These are phyloP conservation scores for Carapus acus DNA, from an alignment of 2,797 vertebrate species.

Conservation along the genomic window DNA sequence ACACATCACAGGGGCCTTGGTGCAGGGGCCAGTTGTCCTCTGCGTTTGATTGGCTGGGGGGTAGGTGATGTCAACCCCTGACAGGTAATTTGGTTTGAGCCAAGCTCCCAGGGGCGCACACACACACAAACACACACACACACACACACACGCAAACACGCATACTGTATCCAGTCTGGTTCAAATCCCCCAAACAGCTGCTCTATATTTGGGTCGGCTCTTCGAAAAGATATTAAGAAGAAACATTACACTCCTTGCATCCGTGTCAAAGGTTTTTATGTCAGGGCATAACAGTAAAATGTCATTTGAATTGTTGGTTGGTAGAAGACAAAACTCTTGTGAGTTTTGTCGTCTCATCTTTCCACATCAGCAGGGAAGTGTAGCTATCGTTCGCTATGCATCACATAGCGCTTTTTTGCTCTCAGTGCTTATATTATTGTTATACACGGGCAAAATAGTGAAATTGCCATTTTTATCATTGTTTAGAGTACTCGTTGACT, in stretches of 20 bases:
- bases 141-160: conserved; percentile 15
- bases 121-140: conserved; percentile 40
- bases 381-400: no score
- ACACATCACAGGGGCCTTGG: conserved; percentile 62
- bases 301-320: background rate
- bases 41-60: conserved; percentile 63
- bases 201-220: conserved; percentile 38
- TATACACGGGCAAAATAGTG: no score
- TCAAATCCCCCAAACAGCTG: conserved; percentile 31
- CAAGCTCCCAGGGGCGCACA: conserved; percentile 49
- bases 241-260: conserved; percentile 21
- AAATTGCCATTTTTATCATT: no score
- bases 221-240: conserved; percentile 42
- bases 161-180: conserved; percentile 29
- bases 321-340: background rate
- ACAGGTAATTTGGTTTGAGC: conserved; percentile 74
- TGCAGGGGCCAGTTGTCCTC: conserved; percentile 64
- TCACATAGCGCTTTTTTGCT: no score
- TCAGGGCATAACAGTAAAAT: conserved; percentile 3
- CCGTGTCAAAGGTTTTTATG: conserved; percentile 16
- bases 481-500: no score
- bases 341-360: no score
- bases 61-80: conserved; percentile 74
- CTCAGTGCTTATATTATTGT: no score
- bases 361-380: background rate